Evolutionary conservation across 2,113 vertebrate species (phyloP).

Genomic region (Pituophis catenifer): DNA sequence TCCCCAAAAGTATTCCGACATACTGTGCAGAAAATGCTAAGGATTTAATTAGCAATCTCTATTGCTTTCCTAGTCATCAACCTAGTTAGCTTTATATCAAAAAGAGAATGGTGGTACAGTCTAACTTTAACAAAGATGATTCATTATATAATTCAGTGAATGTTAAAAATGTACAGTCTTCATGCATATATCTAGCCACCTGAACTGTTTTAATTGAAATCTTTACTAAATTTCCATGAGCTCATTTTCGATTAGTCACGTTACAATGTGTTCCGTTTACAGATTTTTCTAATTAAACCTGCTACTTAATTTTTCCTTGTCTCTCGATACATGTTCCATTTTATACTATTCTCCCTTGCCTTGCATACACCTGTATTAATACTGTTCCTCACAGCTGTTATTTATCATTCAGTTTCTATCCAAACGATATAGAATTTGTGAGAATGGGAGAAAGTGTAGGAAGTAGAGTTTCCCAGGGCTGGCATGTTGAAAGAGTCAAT

Average conservation of each 20-base stretch:
- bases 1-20: neutral
- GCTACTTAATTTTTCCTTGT: neutral
- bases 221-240: neutral
- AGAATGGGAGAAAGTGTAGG: neutral
- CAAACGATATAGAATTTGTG: neutral
- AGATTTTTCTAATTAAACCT: neutral
- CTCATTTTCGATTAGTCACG: neutral
- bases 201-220: neutral
- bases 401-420: neutral
- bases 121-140: slow-evolving; percentile 1
- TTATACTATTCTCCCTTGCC: neutral
- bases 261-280: neutral
- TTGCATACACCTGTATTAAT: too few species aligned
- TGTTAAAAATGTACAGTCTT: neutral
- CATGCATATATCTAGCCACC: neutral
- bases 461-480: neutral
- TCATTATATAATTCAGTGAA: neutral
- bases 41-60: neutral
- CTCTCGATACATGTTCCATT: neutral
- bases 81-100: neutral
- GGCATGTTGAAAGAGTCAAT: neutral
- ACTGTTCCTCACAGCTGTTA: neutral
- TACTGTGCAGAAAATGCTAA: neutral
- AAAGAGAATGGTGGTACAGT: neutral
- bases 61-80: neutral